Evolutionary conservation across 2,888 invertebrate genomes (phyloP).

Genomic region (Idaea dimidiata): DNA sequence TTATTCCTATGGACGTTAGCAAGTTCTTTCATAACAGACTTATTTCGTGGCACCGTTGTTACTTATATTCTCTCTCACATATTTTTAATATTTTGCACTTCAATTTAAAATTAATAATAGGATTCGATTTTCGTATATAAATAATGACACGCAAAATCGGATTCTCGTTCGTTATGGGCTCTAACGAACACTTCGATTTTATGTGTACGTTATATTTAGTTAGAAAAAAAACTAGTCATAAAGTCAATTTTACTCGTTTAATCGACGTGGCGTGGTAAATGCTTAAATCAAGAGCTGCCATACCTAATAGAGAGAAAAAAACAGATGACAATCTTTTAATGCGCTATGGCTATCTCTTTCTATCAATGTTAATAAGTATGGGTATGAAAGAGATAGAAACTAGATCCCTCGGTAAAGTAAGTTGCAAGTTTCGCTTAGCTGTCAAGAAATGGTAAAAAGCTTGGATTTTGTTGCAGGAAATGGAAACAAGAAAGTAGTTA

Average conservation of each 20-base stretch:
- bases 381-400: background rate
- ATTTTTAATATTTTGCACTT: background rate
- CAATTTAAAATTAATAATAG: too few relatives aligned
- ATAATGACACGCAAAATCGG: background rate
- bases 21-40: too few relatives aligned
- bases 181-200: background rate
- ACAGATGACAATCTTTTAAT: background rate
- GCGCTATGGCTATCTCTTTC: background rate
- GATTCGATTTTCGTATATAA: conserved; percentile 7
- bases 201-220: background rate
- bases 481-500: too few relatives aligned
- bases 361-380: background rate
- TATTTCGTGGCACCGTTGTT: too few relatives aligned
- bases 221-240: conserved; percentile 8
- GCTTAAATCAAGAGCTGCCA: background rate
- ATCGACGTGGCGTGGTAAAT: background rate
- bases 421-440: too few relatives aligned
- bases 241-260: conserved; percentile 9
- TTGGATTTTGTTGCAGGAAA: too few relatives aligned
- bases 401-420: too few relatives aligned
- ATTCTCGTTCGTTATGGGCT: background rate
- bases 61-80: background rate
- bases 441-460: too few relatives aligned
- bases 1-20: too few relatives aligned
- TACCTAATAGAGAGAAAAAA: background rate